phyloP scores from a whole-genome alignment of 2,888 invertebrate species.

The Tiliacea aurago region DNA sequence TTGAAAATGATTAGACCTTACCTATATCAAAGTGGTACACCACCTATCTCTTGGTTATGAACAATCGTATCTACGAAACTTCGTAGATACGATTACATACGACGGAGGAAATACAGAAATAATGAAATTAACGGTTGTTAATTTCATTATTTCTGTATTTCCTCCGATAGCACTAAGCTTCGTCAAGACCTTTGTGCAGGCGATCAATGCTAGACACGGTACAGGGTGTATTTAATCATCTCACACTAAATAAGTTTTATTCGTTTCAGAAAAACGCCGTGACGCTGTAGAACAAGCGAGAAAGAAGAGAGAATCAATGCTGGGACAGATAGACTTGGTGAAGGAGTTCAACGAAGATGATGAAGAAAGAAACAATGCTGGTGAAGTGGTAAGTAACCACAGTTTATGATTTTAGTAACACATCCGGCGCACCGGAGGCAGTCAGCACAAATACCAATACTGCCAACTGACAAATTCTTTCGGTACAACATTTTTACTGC shows the following conservation, averaged over 20 bases:
- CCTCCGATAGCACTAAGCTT: not conserved
- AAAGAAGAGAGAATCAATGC: constrained; percentile 87
- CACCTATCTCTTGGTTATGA: not conserved
- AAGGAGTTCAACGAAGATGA: constrained; percentile 90
- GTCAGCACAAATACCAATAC: not conserved
- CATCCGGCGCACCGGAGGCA: not conserved
- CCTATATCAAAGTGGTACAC: not conserved
- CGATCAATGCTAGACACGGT: not conserved
- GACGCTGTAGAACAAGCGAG: constrained; percentile 79
- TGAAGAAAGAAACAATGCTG: constrained; percentile 90
- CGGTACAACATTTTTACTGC: not conserved
- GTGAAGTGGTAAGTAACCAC: constrained; percentile 90
- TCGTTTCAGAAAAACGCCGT: constrained; percentile 77
- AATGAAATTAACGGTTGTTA: no score
- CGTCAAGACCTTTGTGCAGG: not conserved
- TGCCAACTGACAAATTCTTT: not conserved
- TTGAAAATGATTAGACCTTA: not conserved
- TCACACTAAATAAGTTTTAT: not conserved
- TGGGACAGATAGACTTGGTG: constrained; percentile 86
- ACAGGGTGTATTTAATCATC: not conserved
- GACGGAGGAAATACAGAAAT: no score
- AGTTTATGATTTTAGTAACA: not conserved
- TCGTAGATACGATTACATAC: no score
- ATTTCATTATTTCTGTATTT: not conserved
- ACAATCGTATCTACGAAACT: not conserved